Conservation (phyloP, 2,797 vertebrate genomes). For the Argentina silus region DNA sequence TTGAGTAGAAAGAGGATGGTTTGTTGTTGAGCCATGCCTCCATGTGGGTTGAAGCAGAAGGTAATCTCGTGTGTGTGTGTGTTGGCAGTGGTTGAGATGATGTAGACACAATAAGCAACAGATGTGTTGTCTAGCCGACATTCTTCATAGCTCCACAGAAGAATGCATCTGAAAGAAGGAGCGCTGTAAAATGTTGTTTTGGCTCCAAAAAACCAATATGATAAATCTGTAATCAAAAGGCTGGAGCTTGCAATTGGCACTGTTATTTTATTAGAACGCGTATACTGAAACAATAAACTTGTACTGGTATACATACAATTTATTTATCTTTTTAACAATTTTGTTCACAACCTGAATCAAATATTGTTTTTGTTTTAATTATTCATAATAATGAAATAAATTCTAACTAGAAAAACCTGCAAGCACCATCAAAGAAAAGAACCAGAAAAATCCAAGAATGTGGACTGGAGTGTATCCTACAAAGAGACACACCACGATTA, state of each 20-base stretch:
- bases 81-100: not conserved
- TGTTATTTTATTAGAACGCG: conserved; percentile 96
- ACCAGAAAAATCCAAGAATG: conserved; percentile 90
- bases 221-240: conserved; percentile 40
- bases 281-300: conserved; percentile 97
- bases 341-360: conserved; percentile 97
- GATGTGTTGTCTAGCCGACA: conserved; percentile 4
- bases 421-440: conserved; percentile 96
- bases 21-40: too few species aligned
- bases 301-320: conserved; percentile 96
- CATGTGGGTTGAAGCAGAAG: too few species aligned
- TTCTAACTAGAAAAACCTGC: conserved; percentile 97
- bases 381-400: conserved; percentile 89
- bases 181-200: not conserved
- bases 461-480: conserved; percentile 94
- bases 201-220: not conserved
- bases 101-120: not conserved
- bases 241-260: conserved; percentile 82
- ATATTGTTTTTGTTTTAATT: conserved; percentile 88
- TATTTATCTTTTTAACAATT: conserved; percentile 73
- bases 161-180: not conserved
- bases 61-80: not conserved
- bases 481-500: conserved; percentile 97
- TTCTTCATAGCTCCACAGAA: not conserved
- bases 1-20: too few species aligned